Base-by-base conservation (phyloP, 2,113 vertebrate species). In the Chaetorhynchus papuensis region DNA sequence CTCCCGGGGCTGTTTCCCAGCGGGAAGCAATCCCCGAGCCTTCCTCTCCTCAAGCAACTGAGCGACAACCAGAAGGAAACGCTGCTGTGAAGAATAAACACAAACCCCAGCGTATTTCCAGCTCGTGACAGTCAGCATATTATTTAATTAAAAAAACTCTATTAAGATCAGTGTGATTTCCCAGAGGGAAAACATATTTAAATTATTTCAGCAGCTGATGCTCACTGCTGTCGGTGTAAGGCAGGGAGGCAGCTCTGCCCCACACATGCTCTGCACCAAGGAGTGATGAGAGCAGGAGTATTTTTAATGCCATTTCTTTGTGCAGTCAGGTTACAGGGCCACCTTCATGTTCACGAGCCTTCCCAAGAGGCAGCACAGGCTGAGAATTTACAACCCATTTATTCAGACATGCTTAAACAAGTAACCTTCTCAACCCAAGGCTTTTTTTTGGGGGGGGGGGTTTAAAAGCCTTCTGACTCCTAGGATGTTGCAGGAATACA, bases 131-230 rank as follows among this genome's bases (percentile, higher is more conserved):
- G 41, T 17, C 83, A 47, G 87, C 21, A 26, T 15, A 13, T 77
- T 93, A 87, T 78, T 95, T 95, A 71, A 95, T 95, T 93, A 31
- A 79, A 95, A 93, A 90, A 72, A 42, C 4, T 10, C 18, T 70
- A n/a, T 89, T 78, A 85, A 87, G 80, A 91, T 90, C 69, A 63
- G 49, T 17, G 56, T 13, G 77, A 85, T 72, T 90, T 95, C 86
- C 65, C 80, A n/a, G 33, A 65, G 45, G 85, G 37, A 79, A 69
- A 61, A 53, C 27, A 28, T 28, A 28, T 86, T 83, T 84, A 70
- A 93, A 66, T 83, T 47, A 41, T 59, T 90, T 59, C 30, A n/a
- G 90, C 16, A 8, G 45, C 49, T 80, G 88, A 52, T 12, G 39
- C 52, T 95, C 0, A 5, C 78, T 72, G 83, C 37, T 56, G 28